Evolutionary conservation across 2,797 vertebrate species (phyloP).

Genomic region (Eurystomus glaucurus): DNA sequence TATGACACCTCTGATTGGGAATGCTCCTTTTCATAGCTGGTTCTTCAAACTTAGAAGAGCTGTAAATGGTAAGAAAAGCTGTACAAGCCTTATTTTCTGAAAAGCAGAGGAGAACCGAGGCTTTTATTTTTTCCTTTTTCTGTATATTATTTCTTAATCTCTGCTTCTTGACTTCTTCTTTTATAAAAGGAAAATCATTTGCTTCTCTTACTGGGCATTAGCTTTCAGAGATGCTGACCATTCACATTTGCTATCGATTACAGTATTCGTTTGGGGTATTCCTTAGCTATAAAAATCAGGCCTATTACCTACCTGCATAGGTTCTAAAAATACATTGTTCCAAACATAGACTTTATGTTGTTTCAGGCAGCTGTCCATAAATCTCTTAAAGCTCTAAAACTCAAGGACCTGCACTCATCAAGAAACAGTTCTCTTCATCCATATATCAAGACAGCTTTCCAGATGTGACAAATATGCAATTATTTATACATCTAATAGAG

Average conservation of each 20-base stretch:
- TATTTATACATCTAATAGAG: constrained; percentile 48
- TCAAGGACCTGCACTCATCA: constrained; percentile 47
- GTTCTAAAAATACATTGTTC: constrained; percentile 42
- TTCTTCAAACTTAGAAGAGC: constrained; percentile 22
- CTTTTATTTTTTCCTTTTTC: not conserved
- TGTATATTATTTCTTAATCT: not conserved
- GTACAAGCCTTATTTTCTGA: not conserved
- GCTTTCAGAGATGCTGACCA: not conserved
- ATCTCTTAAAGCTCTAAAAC: constrained; percentile 44
- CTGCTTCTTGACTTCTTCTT: not conserved
- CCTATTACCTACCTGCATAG: not conserved
- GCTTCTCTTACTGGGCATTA: not conserved
- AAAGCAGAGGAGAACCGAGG: not conserved
- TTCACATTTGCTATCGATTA: constrained; percentile 3
- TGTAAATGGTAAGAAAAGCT: not conserved
- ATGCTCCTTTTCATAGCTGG: not conserved
- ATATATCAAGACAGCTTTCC: constrained; percentile 12
- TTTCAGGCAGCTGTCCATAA: constrained; percentile 22
- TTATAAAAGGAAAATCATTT: not conserved
- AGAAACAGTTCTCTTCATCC: constrained; percentile 24
- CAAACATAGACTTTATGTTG: not conserved
- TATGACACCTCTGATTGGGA: constrained; percentile 20
- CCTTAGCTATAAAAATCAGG: constrained; percentile 18
- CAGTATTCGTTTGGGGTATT: constrained; percentile 1
- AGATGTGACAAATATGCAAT: constrained; percentile 17